phyloP scores from a whole-genome alignment of 1,140 invertebrate species.

The Chrysopa pallens region DNA sequence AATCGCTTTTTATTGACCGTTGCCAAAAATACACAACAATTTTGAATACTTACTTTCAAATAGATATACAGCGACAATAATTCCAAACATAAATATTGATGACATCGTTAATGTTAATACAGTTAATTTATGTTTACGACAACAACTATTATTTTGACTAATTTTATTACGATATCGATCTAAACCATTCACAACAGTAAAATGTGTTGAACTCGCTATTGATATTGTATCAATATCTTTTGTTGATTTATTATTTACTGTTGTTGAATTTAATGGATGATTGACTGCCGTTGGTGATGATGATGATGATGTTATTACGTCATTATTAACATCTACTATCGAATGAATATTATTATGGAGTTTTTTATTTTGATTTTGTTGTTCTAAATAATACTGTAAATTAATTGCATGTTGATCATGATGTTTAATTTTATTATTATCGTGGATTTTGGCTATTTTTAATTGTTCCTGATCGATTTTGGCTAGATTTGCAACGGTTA shows the following conservation, averaged over 20 bases:
- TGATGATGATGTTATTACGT: neutral
- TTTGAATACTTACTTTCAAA: slow-evolving; percentile 38
- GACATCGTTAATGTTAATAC: slow-evolving; percentile 63
- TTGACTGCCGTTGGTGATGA: neutral
- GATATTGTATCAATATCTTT: slow-evolving; percentile 40
- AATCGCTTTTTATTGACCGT: too few relatives aligned
- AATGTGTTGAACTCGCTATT: slow-evolving; percentile 68
- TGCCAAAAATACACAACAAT: too few relatives aligned
- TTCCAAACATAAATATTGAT: slow-evolving; percentile 53
- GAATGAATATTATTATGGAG: neutral
- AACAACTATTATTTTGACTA: slow-evolving; percentile 40
- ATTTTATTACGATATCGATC: slow-evolving; percentile 29
- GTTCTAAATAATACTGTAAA: slow-evolving; percentile 17
- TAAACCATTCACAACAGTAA: slow-evolving; percentile 65
- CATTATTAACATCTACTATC: neutral
- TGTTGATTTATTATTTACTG: neutral
- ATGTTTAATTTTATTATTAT: slow-evolving; percentile 12
- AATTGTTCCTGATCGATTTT: slow-evolving; percentile 37
- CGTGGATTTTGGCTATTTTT: slow-evolving; percentile 19
- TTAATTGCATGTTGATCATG: slow-evolving; percentile 8
- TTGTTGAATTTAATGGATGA: neutral
- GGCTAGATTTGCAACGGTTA: slow-evolving; percentile 59
- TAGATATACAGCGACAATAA: slow-evolving; percentile 50
- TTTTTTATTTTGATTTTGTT: slow-evolving; percentile 9
- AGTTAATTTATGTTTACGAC: slow-evolving; percentile 56